phyloP scores from a whole-genome alignment of 2,113 vertebrate genomes.

The Bolborhynchus lineola region DNA sequence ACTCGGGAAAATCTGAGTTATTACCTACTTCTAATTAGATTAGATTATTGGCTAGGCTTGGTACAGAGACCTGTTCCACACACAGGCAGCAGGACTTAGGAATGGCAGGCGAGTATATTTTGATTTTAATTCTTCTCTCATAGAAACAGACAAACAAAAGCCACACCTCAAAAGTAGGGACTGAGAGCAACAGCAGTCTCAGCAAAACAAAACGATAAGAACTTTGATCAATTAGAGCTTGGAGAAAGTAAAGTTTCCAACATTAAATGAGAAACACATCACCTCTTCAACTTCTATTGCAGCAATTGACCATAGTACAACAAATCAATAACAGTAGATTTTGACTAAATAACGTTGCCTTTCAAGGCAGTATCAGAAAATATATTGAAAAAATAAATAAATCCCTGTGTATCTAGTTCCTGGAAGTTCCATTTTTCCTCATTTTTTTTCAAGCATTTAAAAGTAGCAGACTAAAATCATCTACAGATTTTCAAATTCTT shows the following conservation, averaged over 20 bases:
- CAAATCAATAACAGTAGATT: neutral
- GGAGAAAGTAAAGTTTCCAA: neutral
- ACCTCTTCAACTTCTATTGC: neutral
- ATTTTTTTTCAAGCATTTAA: neutral
- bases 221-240: neutral
- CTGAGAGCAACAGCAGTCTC: neutral
- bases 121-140: neutral
- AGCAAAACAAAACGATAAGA: neutral
- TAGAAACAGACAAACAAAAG: neutral
- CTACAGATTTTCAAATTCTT: neutral
- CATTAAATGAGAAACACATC: neutral
- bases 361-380: neutral
- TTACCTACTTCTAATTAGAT: neutral
- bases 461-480: neutral
- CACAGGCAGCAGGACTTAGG: neutral
- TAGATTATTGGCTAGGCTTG: neutral
- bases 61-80: neutral
- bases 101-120: neutral
- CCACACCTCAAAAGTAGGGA: neutral
- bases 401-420: neutral
- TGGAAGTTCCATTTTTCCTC: neutral
- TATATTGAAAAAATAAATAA: neutral
- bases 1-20: neutral
- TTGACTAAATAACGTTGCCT: neutral
- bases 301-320: neutral